These are phyloP conservation scores for Acropora yongei DNA, from an alignment of 64 coral and sea anemone species.

Conservation along the genomic window DNA sequence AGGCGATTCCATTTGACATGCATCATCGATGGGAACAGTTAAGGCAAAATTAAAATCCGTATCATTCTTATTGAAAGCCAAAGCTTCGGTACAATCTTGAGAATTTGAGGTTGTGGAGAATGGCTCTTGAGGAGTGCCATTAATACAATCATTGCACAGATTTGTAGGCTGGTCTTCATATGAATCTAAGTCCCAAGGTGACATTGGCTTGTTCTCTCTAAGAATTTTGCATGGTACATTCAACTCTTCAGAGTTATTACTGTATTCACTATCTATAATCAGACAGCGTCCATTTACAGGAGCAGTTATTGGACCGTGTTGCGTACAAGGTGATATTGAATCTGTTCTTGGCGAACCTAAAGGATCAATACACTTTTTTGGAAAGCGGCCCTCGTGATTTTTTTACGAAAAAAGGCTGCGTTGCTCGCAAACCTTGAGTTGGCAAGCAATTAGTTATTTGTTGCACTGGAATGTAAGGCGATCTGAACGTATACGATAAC, in stretches of 20 bases:
- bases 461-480: slow-evolving; percentile 10
- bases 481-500: background rate
- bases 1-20: background rate
- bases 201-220: background rate
- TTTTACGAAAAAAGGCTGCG: background rate
- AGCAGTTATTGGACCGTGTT: background rate
- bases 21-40: background rate
- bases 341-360: background rate
- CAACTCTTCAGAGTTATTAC: background rate
- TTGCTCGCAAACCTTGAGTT: background rate
- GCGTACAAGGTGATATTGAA: background rate
- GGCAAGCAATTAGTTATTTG: background rate
- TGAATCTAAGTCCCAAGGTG: background rate
- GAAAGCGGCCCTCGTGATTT: background rate
- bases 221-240: too few species aligned
- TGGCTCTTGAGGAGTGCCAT: background rate
- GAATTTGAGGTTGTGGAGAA: background rate
- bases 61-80: background rate
- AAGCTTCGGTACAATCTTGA: background rate
- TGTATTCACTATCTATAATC: too few species aligned
- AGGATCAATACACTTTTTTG: background rate
- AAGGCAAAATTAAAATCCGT: background rate
- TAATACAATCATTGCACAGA: background rate
- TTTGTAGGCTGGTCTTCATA: background rate
- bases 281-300: background rate